These are phyloP conservation scores for Coregonus sp. DNA, from an alignment of 2,797 vertebrate species.

Conservation along the genomic window DNA sequence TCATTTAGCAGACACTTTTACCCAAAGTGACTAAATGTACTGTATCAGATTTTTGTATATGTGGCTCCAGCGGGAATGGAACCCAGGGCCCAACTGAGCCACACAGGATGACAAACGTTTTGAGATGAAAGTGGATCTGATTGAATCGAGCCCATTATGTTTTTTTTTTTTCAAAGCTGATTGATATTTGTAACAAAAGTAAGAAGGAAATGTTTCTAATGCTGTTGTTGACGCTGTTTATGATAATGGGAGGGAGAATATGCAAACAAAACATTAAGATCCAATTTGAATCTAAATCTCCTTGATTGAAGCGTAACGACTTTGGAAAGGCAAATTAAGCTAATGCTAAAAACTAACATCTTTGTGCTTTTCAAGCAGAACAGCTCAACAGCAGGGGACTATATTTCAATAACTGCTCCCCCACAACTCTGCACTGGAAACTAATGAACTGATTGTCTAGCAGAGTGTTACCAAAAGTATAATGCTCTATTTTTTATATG, in stretches of 20 bases:
- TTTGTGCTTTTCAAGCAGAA: neutral
- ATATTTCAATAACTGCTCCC: neutral
- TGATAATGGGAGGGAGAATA: neutral
- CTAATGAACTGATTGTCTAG: neutral
- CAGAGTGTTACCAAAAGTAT: neutral
- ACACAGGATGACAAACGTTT: too few relatives aligned
- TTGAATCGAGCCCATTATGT: too few relatives aligned
- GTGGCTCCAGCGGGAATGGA: too few relatives aligned
- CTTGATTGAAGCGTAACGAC: neutral
- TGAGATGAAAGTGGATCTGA: too few relatives aligned
- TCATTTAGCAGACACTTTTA: too few relatives aligned
- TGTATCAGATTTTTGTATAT: too few relatives aligned
- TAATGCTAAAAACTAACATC: neutral
- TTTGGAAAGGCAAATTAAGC: neutral
- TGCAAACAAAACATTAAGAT: neutral
- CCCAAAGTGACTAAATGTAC: too few relatives aligned
- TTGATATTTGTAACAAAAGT: too few relatives aligned
- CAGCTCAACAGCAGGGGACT: neutral
- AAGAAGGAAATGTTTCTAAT: neutral
- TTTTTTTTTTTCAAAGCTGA: too few relatives aligned
- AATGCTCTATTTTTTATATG: neutral
- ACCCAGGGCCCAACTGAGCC: too few relatives aligned
- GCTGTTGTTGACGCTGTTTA: neutral
- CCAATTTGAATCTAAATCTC: neutral
- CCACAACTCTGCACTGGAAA: neutral